These are phyloP conservation scores for Indicator indicator DNA, from an alignment of 2,113 vertebrate species.

Conservation along the genomic window DNA sequence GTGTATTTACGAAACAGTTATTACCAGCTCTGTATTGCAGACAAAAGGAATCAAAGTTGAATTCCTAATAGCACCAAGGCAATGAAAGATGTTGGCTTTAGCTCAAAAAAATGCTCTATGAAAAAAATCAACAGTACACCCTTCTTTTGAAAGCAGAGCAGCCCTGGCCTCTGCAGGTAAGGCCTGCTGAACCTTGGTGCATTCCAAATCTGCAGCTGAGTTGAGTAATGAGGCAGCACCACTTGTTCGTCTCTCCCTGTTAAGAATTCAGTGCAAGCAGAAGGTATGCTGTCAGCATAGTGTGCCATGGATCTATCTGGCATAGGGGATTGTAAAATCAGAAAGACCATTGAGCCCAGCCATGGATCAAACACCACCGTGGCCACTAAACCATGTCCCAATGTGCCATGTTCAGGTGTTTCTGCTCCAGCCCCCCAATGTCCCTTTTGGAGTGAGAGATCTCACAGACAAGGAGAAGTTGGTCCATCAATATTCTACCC, in stretches of 20 bases:
- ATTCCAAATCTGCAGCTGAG: neutral
- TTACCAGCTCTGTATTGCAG: neutral
- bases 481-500: neutral
- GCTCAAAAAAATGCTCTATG: neutral
- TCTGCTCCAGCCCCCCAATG: too few relatives aligned
- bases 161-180: neutral
- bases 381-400: too few relatives aligned
- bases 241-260: neutral
- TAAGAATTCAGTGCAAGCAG: neutral
- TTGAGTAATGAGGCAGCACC: neutral
- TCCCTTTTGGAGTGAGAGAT: neutral
- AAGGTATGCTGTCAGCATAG: neutral
- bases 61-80: neutral
- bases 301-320: neutral
- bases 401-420: too few relatives aligned
- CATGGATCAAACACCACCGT: too few relatives aligned
- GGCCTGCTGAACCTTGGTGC: neutral
- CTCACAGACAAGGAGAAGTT: neutral
- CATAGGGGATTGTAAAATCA: neutral
- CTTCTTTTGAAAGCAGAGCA: neutral
- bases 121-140: neutral
- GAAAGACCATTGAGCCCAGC: too few relatives aligned
- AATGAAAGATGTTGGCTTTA: neutral
- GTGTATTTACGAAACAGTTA: neutral
- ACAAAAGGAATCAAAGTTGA: neutral